Evolutionary conservation across 2,113 vertebrate genomes (phyloP).

Genomic region (Daubentonia madagascariensis): DNA sequence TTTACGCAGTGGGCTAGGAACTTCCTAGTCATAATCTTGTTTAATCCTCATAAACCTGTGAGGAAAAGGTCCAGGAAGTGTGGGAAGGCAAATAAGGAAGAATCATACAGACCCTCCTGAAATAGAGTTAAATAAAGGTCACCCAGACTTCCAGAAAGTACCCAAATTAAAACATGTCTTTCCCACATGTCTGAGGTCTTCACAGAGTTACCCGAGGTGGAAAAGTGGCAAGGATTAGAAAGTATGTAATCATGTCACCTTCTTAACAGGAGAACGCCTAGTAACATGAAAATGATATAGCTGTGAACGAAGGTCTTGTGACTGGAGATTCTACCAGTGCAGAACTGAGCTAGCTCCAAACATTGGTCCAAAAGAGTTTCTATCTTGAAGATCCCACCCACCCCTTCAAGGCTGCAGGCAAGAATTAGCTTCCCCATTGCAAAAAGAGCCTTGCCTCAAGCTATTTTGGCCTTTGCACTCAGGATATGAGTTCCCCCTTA

Average conservation of each 20-base stretch:
- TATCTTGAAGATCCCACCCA: neutral
- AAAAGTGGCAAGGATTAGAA: neutral
- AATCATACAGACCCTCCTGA: neutral
- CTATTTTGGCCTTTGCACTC: neutral
- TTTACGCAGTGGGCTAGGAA: neutral
- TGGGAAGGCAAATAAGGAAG: neutral
- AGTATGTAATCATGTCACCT: neutral
- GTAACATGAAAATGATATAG: accelerated
- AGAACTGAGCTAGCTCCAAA: neutral
- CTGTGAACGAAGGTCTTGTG: neutral
- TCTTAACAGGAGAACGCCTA: neutral
- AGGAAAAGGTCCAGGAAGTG: neutral
- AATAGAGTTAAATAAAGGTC: neutral
- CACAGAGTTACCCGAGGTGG: neutral
- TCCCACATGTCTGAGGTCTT: neutral
- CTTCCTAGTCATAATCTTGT: neutral
- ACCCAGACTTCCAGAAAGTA: neutral
- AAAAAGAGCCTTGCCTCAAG: neutral
- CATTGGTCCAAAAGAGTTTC: neutral
- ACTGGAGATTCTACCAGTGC: neutral
- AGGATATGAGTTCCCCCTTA: neutral
- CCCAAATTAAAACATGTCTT: neutral
- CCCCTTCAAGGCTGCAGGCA: neutral
- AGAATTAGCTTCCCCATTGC: neutral
- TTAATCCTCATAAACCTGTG: neutral